A percentile compares a stretch with the other conserved stretches of the same genome.
phyloP scores from a whole-genome alignment of 2,888 invertebrate species.

The Aphrophora alni region DNA sequence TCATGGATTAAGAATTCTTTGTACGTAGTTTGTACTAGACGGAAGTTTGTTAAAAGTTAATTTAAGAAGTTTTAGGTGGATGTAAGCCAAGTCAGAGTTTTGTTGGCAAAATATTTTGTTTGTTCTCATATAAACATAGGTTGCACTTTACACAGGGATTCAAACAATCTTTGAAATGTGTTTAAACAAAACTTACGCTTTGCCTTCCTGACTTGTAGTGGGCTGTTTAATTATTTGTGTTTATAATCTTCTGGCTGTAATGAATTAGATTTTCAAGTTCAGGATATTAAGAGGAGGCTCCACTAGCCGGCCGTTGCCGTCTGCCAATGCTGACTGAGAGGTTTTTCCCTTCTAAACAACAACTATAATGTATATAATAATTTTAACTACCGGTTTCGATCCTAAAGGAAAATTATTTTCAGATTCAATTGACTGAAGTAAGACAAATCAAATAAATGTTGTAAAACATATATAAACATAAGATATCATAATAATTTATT shows the following conservation, averaged over 20 bases:
- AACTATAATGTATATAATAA: no score
- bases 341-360: no score
- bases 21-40: neutral
- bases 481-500: no score
- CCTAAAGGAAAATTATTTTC: no score
- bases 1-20: neutral
- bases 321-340: no score
- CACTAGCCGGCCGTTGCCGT: no score
- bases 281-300: no score
- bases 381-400: no score
- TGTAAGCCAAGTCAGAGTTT: neutral
- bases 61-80: neutral
- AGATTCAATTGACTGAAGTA: no score
- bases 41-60: conserved; percentile 1
- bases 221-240: neutral
- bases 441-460: no score
- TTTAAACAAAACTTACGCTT: neutral
- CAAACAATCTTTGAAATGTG: neutral
- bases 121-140: neutral
- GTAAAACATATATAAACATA: no score
- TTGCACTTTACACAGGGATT: neutral
- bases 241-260: neutral
- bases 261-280: neutral
- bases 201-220: neutral
- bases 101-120: conserved; percentile 6